Evolutionary conservation across 2,797 vertebrate species (phyloP), one percentile per base, ranked within the genome.

Genomic region (Fundulus diaphanus): DNA sequence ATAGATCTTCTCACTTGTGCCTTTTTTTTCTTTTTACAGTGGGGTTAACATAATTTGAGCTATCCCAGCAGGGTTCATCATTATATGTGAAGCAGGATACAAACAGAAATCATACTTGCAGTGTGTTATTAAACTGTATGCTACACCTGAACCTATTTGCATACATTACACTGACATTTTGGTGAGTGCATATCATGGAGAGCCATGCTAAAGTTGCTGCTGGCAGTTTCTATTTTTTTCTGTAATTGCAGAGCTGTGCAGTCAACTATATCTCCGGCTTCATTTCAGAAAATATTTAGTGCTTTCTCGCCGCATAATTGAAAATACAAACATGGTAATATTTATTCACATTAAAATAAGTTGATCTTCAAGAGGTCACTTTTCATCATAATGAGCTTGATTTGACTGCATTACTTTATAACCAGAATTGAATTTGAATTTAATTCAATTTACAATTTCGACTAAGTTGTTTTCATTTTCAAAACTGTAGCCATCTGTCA

Each of bases 1-100:
- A 56, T 72, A 46, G 8, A 74, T 70, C 68, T 18, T 65, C 20
- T 78, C n/a, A 31, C 8, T 31, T 68, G n/a, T 63, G 31, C 3
- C 0, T 33, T 27, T 37, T 70, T 51, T n/a, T 5, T 1, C 49
- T 74, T 37, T 65, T 24, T 68, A 31, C 18, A 37, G 44, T 65
- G 42, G 56, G 56, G 46, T 61, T 48, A 68, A 69, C 54, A 46
- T 35, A 67, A 76, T 52, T 78, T 52, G 31, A 76, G 31, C 46
- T 57, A 77, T 70, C 46, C 56, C 76, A 70, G 16, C 33, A 67
- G 42, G 31, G 3, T 66, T 70, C 29, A 22, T 29, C 49, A 71
- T 78, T 63, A 65, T 71, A 54, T 72, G 68, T 70, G 46, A 22
- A n/a, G 61, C 27, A 56, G 56, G 1, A 74, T 54, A 56, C 68